Conservation (phyloP, 2,797 vertebrate species). For the Catharus ustulatus region DNA sequence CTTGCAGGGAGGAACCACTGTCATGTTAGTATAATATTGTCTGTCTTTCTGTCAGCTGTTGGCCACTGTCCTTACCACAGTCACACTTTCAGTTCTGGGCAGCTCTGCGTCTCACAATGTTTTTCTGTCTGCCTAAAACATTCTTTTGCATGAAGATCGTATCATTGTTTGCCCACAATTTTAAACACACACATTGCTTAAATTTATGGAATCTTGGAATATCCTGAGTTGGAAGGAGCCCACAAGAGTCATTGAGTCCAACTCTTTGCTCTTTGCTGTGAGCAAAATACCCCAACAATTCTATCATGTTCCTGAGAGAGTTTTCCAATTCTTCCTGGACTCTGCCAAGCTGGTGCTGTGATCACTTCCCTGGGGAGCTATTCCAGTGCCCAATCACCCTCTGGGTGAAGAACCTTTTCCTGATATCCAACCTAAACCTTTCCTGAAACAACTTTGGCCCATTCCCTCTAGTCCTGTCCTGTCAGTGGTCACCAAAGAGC, state of each 20-base stretch:
- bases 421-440: background rate
- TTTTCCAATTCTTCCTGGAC: background rate
- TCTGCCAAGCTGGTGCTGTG: background rate
- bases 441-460: background rate
- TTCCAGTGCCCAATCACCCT: background rate
- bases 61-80: background rate
- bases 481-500: background rate
- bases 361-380: background rate
- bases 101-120: background rate
- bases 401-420: background rate
- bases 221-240: background rate
- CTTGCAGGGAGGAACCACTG: background rate
- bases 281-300: background rate
- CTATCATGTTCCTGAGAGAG: background rate
- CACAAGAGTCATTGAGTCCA: rapidly evolving
- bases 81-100: background rate
- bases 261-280: background rate
- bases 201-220: background rate
- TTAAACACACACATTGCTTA: background rate
- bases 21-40: background rate
- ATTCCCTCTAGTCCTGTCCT: background rate
- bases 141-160: background rate
- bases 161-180: rapidly evolving
- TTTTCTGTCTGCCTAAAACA: background rate
- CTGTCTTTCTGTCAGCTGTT: background rate